Percentiles rank a stretch among this genome's conserved stretches.
These are phyloP conservation scores for Callinectes sapidus DNA, from an alignment of 2,888 invertebrate species.

Conservation along the genomic window DNA sequence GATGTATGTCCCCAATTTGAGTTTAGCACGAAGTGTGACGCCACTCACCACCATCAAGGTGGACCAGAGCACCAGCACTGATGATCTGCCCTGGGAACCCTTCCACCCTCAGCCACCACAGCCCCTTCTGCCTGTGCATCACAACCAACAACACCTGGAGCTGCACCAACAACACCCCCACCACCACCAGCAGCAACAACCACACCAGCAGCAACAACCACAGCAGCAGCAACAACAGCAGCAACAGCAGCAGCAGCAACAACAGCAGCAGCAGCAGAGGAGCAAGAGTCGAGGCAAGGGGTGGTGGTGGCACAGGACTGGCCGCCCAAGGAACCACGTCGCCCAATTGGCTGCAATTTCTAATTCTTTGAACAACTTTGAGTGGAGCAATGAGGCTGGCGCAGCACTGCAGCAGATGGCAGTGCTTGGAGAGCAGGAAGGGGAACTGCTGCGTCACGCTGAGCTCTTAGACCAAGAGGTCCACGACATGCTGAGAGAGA, in stretches of 20 bases:
- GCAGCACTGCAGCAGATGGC: slow-evolving; percentile 62
- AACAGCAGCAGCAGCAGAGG: slow-evolving; percentile 54
- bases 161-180: not conserved
- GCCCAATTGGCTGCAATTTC: slow-evolving; percentile 58
- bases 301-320: slow-evolving; percentile 66
- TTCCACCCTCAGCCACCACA: slow-evolving; percentile 1
- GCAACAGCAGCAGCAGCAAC: slow-evolving; percentile 23
- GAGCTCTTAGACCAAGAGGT: slow-evolving; percentile 62
- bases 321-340: slow-evolving; percentile 59
- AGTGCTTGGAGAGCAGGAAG: slow-evolving; percentile 65
- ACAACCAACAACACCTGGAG: not conserved
- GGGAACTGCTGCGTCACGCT: slow-evolving; percentile 57
- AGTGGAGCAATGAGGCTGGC: slow-evolving; percentile 55
- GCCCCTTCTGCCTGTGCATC: not conserved
- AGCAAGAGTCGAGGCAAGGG: slow-evolving; percentile 54
- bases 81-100: slow-evolving; percentile 48
- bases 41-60: slow-evolving; percentile 55
- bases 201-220: not conserved
- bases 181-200: not conserved
- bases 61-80: slow-evolving; percentile 68
- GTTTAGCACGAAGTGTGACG: slow-evolving; percentile 64
- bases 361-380: slow-evolving; percentile 56
- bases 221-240: not conserved
- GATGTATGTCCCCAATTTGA: slow-evolving; percentile 63
- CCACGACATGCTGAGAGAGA: slow-evolving; percentile 58